Conservation (phyloP, 2,113 vertebrate genomes). For the Mus pahari region DNA sequence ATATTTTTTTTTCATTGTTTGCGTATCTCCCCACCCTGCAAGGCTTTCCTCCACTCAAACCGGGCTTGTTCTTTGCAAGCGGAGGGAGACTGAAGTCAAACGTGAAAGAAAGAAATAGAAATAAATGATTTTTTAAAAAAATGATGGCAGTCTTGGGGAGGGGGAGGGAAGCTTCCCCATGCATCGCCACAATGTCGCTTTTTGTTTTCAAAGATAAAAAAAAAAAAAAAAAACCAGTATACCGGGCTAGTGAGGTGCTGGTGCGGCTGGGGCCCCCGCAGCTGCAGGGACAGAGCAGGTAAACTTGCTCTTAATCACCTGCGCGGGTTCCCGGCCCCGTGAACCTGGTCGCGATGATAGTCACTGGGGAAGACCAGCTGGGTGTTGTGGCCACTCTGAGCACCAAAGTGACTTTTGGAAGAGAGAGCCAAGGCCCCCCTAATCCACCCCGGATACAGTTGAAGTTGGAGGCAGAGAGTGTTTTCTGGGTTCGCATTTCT, state of each 20-base stretch:
- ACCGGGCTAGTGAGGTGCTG: neutral
- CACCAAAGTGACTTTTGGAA: neutral
- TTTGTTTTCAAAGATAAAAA: neutral
- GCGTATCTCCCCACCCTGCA: neutral
- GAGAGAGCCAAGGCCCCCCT: neutral
- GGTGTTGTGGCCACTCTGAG: neutral
- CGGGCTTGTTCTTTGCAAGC: neutral
- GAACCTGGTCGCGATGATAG: neutral
- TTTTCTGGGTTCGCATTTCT: neutral
- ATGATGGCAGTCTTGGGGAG: neutral
- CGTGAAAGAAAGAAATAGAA: neutral
- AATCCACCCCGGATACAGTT: too few species aligned
- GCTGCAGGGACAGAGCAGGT: neutral
- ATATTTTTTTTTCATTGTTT: neutral
- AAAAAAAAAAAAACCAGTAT: neutral
- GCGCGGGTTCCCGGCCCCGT: neutral
- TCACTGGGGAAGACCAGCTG: neutral
- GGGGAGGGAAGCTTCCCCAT: neutral
- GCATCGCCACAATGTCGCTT: neutral
- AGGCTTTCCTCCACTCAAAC: neutral
- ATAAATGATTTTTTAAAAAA: neutral
- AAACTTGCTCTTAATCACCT: neutral
- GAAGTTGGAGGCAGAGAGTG: neutral
- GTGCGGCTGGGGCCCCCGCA: neutral
- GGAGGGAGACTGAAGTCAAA: too few species aligned